Evolutionary conservation across 2,888 invertebrate genomes (phyloP), one percentile per base, ranked within the genome.

Genomic region (Erannis defoliaria): DNA sequence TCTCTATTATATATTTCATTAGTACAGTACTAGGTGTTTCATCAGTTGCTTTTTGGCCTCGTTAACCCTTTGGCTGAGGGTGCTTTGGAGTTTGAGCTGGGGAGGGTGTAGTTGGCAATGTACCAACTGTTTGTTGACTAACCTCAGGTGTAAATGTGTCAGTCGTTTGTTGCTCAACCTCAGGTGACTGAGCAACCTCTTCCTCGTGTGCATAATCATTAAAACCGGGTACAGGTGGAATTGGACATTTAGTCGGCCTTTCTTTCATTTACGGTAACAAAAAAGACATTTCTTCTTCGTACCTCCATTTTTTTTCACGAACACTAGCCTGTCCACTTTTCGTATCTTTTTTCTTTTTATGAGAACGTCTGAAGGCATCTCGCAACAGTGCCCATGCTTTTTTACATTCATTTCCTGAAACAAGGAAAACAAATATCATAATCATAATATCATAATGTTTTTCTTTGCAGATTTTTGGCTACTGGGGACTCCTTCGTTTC

Each of bases 1-100:
- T 66, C 16, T 68, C 59, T 64, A 66, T 57, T 55, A 68, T 59
- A 66, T 70, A 68, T 37, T 63, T 63, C 63, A 69, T 63, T 43
- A 68, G 53, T 63, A 66, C 66, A 38, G 62, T 45, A 31, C 55
- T 54, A 51, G 65, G 57, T 51, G 55, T 37, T 56, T 26, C 43
- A n/a, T 26, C 43, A 23, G 43, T 43, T 23, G 6, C 14, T 23
- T 43, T 43, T 43, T 26, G 42, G 42, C 42, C 23, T 43, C 23
- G 43, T 43, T 43, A 14, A 43, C 43, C 2, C 23, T 68, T 66
- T 60, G 55, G 55, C 53, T 55, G 55, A 59, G 23, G 55, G 50
- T 40, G 18, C n/a, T n/a, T n/a, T n/a, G n/a, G n/a, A n/a, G n/a
- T n/a, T n/a, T n/a, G 31, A 60, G 65, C 61, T 66, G 55, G 56